Conservation (phyloP, 1,140 invertebrate species). For the Leptinotarsa texana region DNA sequence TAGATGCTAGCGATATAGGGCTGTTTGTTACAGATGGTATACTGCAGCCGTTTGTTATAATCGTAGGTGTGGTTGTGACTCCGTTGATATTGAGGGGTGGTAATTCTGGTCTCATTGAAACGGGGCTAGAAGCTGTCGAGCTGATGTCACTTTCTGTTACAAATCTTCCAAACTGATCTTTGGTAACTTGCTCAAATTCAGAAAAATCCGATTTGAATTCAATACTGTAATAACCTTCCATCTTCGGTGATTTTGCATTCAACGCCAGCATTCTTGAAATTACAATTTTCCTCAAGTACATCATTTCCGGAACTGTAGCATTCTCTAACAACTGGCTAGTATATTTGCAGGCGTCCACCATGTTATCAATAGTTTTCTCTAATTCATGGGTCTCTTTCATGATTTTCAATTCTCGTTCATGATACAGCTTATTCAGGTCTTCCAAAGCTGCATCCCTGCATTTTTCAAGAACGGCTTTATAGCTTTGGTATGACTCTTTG, state of each 20-base stretch:
- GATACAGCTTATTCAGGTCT: constrained; percentile 80
- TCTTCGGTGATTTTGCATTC: constrained; percentile 75
- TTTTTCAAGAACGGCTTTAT: constrained; percentile 28
- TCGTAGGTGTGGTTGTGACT: constrained; percentile 23
- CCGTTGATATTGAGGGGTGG: constrained; percentile 44
- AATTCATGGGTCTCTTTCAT: constrained; percentile 73
- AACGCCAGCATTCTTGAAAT: constrained; percentile 74
- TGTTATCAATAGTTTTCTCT: constrained; percentile 60
- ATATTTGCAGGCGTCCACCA: constrained; percentile 85
- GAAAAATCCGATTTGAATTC: constrained; percentile 82
- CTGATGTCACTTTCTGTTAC: constrained; percentile 60
- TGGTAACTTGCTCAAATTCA: constrained; percentile 71
- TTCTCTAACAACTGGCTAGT: constrained; percentile 76
- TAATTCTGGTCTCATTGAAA: constrained; percentile 30
- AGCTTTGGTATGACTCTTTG: constrained; percentile 75
- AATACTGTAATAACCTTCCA: constrained; percentile 75
- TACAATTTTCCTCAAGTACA: constrained; percentile 78
- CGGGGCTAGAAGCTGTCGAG: constrained; percentile 30
- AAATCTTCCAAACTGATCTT: constrained; percentile 75
- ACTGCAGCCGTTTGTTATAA: constrained; percentile 57
- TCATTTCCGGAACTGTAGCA: constrained; percentile 81
- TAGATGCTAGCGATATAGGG: constrained; percentile 68
- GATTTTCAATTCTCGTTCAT: constrained; percentile 77
- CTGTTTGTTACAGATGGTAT: constrained; percentile 62
- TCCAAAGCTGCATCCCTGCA: constrained; percentile 70